Evolutionary conservation across 2,113 vertebrate genomes (phyloP).

Genomic region (Suncus etruscus): DNA sequence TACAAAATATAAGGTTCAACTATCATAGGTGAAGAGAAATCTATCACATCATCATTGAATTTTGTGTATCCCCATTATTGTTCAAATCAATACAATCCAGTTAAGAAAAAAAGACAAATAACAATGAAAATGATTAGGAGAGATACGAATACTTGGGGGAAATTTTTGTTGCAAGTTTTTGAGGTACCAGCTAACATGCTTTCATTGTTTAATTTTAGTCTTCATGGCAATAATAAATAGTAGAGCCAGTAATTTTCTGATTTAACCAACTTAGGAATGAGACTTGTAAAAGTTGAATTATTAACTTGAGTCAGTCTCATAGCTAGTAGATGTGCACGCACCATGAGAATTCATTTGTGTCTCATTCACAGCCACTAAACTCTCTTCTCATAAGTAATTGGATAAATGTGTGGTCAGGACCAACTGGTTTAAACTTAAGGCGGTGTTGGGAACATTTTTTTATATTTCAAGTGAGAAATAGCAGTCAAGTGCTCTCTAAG

Average conservation of each 20-base stretch:
- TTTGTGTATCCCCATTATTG: background rate
- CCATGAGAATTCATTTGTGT: background rate
- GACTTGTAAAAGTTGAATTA: background rate
- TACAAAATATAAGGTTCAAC: background rate
- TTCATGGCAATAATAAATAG: background rate
- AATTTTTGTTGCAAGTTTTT: background rate
- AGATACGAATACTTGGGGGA: background rate
- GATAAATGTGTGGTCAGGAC: constrained; percentile 12
- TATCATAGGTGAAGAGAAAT: background rate
- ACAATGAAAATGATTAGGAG: background rate
- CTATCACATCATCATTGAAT: background rate
- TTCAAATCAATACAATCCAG: background rate
- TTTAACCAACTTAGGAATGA: background rate
- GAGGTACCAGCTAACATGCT: background rate
- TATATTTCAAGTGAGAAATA: constrained; percentile 75
- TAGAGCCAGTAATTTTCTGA: background rate
- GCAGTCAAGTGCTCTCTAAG: constrained; percentile 72
- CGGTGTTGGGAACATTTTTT: constrained; percentile 68
- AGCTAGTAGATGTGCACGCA: background rate
- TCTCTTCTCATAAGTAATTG: background rate
- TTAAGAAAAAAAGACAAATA: constrained; percentile 11
- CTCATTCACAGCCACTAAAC: background rate
- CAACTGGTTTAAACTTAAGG: constrained; percentile 55
- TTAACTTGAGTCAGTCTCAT: background rate
- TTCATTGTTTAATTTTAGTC: background rate